These are phyloP conservation scores for Venturia canescens DNA, from an alignment of 1,140 invertebrate species.

Conservation along the genomic window DNA sequence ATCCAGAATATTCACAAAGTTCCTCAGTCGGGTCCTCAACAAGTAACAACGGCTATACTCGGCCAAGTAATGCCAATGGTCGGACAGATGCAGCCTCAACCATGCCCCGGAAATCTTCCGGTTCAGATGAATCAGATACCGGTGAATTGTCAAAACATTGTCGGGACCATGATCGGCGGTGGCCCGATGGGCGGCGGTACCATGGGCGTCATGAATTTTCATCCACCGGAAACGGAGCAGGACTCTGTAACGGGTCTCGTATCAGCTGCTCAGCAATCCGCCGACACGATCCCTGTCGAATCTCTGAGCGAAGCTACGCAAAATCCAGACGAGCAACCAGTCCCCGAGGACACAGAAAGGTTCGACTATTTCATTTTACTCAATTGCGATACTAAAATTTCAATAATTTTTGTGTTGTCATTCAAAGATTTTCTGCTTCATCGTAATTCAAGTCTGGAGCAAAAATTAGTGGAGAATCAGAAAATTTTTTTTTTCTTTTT, in stretches of 20 bases:
- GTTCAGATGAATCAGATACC: conserved; percentile 70
- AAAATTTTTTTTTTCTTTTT: not conserved
- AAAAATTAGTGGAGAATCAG: not conserved
- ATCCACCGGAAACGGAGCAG: conserved; percentile 72
- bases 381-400: no score
- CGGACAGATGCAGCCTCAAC: conserved; percentile 60
- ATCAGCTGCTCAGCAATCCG: conserved; percentile 58
- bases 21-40: conserved; percentile 69
- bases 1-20: conserved; percentile 74
- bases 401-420: not conserved
- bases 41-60: conserved; percentile 63
- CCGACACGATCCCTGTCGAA: conserved; percentile 72
- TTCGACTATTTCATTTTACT: conserved; percentile 55
- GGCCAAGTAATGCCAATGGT: conserved; percentile 63
- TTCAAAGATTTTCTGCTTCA: not conserved
- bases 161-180: conserved; percentile 46
- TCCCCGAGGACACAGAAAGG: conserved; percentile 83
- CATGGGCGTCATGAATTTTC: conserved; percentile 61
- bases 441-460: conserved; percentile 33
- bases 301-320: conserved; percentile 75
- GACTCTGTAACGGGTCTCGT: conserved; percentile 70
- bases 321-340: conserved; percentile 72
- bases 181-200: conserved; percentile 42
- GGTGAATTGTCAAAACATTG: conserved; percentile 63
- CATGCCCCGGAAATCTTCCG: conserved; percentile 58